phyloP scores from a whole-genome alignment of 1,140 invertebrate species.

The Pararge aegeria region DNA sequence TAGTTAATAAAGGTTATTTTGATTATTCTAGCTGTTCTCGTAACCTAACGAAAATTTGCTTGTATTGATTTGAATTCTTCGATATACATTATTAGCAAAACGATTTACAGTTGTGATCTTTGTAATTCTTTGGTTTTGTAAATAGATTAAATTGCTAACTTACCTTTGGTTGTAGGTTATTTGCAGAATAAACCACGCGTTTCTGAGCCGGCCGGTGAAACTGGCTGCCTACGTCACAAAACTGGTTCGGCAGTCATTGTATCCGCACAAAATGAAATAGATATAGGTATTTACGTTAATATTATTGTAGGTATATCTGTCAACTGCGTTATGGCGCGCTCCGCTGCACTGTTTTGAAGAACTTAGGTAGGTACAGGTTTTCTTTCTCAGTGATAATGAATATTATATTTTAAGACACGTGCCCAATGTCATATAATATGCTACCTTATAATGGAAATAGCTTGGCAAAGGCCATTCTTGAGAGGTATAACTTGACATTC shows the following conservation, averaged over 20 bases:
- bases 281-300: too few species aligned
- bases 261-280: too few species aligned
- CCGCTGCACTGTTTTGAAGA: too few species aligned
- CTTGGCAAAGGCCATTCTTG: neutral
- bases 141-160: neutral
- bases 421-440: neutral
- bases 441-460: neutral
- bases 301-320: too few species aligned
- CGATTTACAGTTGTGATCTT: neutral
- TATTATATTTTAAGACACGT: neutral
- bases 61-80: neutral
- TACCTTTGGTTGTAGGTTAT: neutral
- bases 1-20: neutral
- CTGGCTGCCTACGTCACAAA: neutral
- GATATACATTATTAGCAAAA: slow-evolving; percentile 8
- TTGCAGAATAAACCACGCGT: neutral
- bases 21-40: neutral
- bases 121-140: neutral
- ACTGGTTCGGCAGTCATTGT: neutral
- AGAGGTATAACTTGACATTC: too few species aligned
- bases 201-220: neutral
- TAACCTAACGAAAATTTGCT: neutral
- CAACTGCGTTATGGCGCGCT: too few species aligned
- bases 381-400: too few species aligned
- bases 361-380: too few species aligned